Percentiles rank a stretch among this genome's conserved stretches.
Conservation (phyloP, 2,797 vertebrate genomes). For the Carapus acus region DNA sequence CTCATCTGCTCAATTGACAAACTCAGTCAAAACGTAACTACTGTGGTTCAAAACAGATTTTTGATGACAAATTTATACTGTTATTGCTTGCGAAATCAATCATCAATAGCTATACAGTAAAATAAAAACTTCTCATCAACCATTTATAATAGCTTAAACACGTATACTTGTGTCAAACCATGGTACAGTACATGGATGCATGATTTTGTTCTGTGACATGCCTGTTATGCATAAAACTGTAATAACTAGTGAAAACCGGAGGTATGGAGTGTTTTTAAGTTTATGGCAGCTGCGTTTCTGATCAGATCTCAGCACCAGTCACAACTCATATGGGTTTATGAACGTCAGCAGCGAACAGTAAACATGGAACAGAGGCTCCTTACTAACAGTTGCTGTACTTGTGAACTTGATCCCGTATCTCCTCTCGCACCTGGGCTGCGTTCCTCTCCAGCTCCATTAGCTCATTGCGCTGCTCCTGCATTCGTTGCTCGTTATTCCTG, state of each 20-base stretch:
- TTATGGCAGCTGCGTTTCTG: slow-evolving; percentile 11
- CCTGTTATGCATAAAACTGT: slow-evolving; percentile 32
- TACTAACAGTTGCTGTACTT: slow-evolving; percentile 69
- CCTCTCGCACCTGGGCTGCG: slow-evolving; percentile 62
- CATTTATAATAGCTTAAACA: slow-evolving; percentile 43
- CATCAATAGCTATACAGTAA: slow-evolving; percentile 20
- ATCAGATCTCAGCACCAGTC: slow-evolving; percentile 18
- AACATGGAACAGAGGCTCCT: slow-evolving; percentile 8
- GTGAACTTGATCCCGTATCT: slow-evolving; percentile 63
- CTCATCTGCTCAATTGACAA: slow-evolving; percentile 28
- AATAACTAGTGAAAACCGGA: slow-evolving; percentile 22
- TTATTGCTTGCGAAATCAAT: slow-evolving; percentile 28
- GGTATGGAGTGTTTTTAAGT: slow-evolving; percentile 26
- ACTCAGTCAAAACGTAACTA: slow-evolving; percentile 8
- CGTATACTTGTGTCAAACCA: slow-evolving; percentile 15
- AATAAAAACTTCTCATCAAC: slow-evolving; percentile 28
- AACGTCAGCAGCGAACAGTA: slow-evolving; percentile 28
- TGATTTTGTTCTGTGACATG: slow-evolving; percentile 26
- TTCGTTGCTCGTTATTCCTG: slow-evolving; percentile 68
- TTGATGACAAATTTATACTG: slow-evolving; percentile 25
- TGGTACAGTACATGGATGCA: slow-evolving; percentile 44
- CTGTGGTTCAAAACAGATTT: slow-evolving; percentile 37
- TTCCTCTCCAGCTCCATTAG: slow-evolving; percentile 70
- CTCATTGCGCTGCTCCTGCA: slow-evolving; percentile 68
- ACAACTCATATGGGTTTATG: slow-evolving; percentile 2